These are phyloP conservation scores for Riparia riparia DNA, from an alignment of 2,113 vertebrate species.

Conservation along the genomic window DNA sequence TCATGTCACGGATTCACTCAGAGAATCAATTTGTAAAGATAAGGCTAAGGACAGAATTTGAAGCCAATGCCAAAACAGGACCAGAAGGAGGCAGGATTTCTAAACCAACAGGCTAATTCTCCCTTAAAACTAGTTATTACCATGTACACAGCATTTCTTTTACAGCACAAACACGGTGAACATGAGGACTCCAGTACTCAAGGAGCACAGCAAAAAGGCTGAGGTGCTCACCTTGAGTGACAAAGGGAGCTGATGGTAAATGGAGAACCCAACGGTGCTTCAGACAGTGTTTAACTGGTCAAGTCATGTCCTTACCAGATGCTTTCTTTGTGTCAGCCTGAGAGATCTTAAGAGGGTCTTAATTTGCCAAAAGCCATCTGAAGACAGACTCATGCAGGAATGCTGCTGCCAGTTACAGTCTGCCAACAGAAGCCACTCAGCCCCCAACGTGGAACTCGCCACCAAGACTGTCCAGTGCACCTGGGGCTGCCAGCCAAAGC, in stretches of 20 bases:
- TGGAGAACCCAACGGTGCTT: not conserved
- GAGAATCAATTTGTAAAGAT: not conserved
- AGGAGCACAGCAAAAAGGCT: not conserved
- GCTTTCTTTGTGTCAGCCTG: not conserved
- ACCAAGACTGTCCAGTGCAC: not conserved
- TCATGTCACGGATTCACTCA: not conserved
- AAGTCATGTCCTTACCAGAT: not conserved
- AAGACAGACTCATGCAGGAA: not conserved
- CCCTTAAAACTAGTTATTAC: not conserved
- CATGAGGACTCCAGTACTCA: not conserved
- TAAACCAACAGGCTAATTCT: not conserved
- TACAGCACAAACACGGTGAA: not conserved
- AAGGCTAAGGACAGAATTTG: not conserved
- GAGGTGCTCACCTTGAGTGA: rapidly evolving
- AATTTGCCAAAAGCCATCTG: not conserved
- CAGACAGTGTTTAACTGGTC: not conserved
- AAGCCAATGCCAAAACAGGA: not conserved
- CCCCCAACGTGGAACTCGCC: not conserved
- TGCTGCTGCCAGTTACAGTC: not conserved
- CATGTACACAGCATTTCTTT: not conserved
- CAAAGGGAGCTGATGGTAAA: not conserved
- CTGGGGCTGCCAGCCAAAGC: not conserved
- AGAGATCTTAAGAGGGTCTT: not conserved
- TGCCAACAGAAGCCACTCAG: not conserved
- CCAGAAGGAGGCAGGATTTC: not conserved